Conservation (phyloP, 2,113 vertebrate species). For the Ophthalmolycus amberensis region DNA sequence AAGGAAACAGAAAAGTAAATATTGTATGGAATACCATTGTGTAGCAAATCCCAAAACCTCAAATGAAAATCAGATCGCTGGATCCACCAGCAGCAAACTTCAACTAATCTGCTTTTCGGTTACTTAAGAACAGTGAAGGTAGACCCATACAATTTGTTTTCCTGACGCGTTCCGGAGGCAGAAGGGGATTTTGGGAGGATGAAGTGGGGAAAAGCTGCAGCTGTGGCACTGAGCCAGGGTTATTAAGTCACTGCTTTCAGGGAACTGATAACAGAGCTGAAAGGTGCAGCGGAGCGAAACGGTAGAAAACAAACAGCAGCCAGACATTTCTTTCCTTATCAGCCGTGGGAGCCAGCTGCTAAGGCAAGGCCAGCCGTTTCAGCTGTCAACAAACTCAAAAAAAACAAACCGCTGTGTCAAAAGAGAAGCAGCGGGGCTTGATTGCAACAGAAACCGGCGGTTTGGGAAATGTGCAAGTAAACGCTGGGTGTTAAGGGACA, state of each 20-base stretch:
- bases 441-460: conserved; percentile 51
- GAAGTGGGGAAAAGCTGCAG: conserved; percentile 66
- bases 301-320: conserved; percentile 50
- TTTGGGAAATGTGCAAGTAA: conserved; percentile 29
- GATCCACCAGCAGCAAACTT: conserved; percentile 34
- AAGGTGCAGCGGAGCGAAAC: conserved; percentile 51
- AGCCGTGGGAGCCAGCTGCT: conserved; percentile 53
- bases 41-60: conserved; percentile 24
- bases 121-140: conserved; percentile 34
- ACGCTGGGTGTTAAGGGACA: conserved; percentile 52
- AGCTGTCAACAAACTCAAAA: conserved; percentile 49
- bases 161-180: conserved; percentile 27
- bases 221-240: conserved; percentile 60
- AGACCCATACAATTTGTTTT: conserved; percentile 72
- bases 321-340: conserved; percentile 48
- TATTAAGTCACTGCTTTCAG: conserved; percentile 66
- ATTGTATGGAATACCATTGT: conserved; percentile 51
- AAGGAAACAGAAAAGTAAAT: conserved; percentile 29
- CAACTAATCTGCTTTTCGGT: conserved; percentile 47
- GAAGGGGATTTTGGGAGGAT: conserved; percentile 54
- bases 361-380: conserved; percentile 31
- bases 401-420: conserved; percentile 20
- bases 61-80: conserved; percentile 15
- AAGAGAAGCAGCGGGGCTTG: conserved; percentile 47
- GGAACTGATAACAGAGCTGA: conserved; percentile 56